phyloP scores from a whole-genome alignment of 2,113 vertebrate species.

The Astatoreochromis straeleni region DNA sequence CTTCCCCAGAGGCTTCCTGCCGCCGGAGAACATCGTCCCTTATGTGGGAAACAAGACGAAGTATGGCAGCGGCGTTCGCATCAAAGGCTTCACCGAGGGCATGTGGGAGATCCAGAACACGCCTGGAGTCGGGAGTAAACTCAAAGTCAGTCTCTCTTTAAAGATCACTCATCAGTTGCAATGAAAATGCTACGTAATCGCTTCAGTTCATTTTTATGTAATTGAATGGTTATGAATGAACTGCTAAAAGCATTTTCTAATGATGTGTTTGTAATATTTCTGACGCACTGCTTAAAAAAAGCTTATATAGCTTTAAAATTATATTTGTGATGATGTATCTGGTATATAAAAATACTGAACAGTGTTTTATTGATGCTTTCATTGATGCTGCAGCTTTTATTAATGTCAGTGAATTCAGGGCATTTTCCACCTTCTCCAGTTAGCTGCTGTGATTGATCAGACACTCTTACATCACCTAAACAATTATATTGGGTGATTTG shows the following conservation, averaged over 20 bases:
- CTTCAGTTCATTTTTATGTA: not conserved
- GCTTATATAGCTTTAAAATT: not conserved
- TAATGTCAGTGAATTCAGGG: not conserved
- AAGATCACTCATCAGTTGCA: not conserved
- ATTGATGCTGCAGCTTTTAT: not conserved
- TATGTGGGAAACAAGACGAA: constrained; percentile 87
- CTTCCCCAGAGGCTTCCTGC: constrained; percentile 22
- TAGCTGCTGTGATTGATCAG: not conserved
- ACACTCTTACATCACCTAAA: not conserved
- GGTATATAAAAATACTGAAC: not conserved
- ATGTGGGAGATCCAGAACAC: constrained; percentile 97
- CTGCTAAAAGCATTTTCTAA: not conserved
- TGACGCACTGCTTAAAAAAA: not conserved
- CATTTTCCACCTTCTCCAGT: not conserved
- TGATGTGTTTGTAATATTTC: not conserved
- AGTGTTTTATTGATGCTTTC: not conserved
- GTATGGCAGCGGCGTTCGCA: constrained; percentile 84
- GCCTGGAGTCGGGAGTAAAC: constrained; percentile 84
- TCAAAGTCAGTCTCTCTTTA: constrained; percentile 68
- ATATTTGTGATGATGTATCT: not conserved
- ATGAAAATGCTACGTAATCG: not conserved
- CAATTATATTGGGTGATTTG: not conserved
- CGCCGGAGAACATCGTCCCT: constrained; percentile 78
- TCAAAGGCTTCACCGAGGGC: constrained; percentile 88
- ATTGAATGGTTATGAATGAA: not conserved